A percentile compares a stretch with the other conserved stretches of the same genome.
These are phyloP conservation scores for Lutraria rhynchaena DNA, from an alignment of 1,140 invertebrate genomes.

Conservation along the genomic window DNA sequence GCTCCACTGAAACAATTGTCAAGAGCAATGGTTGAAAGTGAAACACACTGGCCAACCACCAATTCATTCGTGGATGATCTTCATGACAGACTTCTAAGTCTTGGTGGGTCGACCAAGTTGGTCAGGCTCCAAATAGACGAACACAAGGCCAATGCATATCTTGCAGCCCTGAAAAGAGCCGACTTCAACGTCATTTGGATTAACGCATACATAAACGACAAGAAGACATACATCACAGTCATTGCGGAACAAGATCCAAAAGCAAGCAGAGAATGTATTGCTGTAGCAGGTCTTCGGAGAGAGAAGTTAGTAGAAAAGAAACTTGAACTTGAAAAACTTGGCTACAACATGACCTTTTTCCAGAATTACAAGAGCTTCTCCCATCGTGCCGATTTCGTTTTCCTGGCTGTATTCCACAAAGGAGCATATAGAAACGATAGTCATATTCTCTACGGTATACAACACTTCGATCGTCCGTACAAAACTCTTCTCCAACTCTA, in stretches of 20 bases:
- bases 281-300: conserved; percentile 70
- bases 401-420: conserved; percentile 73
- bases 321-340: conserved; percentile 66
- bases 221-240: conserved; percentile 69
- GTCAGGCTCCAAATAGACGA: conserved; percentile 71
- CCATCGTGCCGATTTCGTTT: conserved; percentile 65
- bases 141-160: conserved; percentile 72
- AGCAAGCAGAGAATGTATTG: conserved; percentile 60
- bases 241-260: conserved; percentile 62
- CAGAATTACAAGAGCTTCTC: conserved; percentile 76
- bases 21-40: conserved; percentile 63
- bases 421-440: conserved; percentile 66
- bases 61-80: conserved; percentile 70
- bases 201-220: conserved; percentile 65
- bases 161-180: conserved; percentile 66
- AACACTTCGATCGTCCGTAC: conserved; percentile 75
- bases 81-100: conserved; percentile 61
- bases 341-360: conserved; percentile 75
- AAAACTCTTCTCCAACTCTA: conserved; percentile 73
- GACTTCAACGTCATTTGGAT: conserved; percentile 73
- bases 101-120: conserved; percentile 43
- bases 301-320: conserved; percentile 68
- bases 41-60: conserved; percentile 59
- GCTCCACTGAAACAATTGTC: conserved; percentile 66
- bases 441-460: conserved; percentile 74